These are phyloP conservation scores for Elephas maximus DNA, from an alignment of 2,113 vertebrate species.

Conservation along the genomic window DNA sequence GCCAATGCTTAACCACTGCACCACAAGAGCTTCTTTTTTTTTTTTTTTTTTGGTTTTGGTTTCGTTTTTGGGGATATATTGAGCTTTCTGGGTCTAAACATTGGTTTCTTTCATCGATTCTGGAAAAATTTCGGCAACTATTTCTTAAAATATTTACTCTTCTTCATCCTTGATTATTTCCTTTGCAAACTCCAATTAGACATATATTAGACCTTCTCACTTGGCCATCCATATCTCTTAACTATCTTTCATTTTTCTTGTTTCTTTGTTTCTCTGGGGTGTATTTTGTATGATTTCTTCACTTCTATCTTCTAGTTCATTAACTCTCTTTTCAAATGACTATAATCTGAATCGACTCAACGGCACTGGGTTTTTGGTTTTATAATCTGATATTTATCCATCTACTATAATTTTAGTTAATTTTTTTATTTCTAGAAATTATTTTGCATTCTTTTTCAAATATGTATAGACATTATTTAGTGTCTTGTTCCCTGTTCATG, in stretches of 20 bases:
- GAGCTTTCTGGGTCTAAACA: neutral
- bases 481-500: neutral
- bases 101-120: neutral
- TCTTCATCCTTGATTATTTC: neutral
- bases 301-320: neutral
- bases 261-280: neutral
- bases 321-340: neutral
- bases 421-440: slow-evolving; percentile 16
- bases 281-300: neutral
- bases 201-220: neutral
- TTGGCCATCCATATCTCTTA: neutral
- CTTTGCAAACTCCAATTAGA: neutral
- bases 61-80: neutral
- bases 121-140: neutral
- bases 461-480: neutral
- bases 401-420: neutral
- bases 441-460: neutral
- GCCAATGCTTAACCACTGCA: too few species aligned
- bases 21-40: too few species aligned
- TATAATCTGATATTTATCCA: neutral
- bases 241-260: neutral
- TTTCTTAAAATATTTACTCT: neutral
- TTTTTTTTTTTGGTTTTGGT: too few species aligned
- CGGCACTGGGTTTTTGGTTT: too few species aligned
- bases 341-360: neutral